Percentiles rank a stretch among this genome's conserved stretches.
These are phyloP conservation scores for Drosophila yakuba DNA, from an alignment of 1,140 invertebrate species.

Conservation along the genomic window DNA sequence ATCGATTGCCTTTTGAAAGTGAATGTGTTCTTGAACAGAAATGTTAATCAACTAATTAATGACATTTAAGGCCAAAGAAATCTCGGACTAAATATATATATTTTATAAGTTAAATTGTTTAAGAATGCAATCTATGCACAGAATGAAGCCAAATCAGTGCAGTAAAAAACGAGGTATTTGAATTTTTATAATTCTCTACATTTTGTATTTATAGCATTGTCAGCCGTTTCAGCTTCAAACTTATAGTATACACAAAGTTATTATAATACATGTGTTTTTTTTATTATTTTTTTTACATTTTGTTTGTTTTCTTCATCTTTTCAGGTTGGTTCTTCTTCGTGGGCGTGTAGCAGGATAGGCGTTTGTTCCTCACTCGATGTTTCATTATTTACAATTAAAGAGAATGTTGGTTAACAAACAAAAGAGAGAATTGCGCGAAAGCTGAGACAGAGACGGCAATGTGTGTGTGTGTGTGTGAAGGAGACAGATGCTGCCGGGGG, in stretches of 20 bases:
- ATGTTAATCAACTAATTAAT: background rate
- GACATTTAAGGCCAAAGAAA: background rate
- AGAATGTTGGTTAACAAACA: slow-evolving; percentile 54
- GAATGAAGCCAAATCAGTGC: too few relatives aligned
- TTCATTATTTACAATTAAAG: slow-evolving; percentile 71
- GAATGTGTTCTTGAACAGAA: slow-evolving; percentile 9
- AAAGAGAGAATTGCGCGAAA: slow-evolving; percentile 71
- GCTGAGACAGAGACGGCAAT: slow-evolving; percentile 65
- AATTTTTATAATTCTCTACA: slow-evolving; percentile 79
- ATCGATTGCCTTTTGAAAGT: slow-evolving; percentile 14
- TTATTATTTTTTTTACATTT: slow-evolving; percentile 44
- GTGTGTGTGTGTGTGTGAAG: slow-evolving; percentile 17
- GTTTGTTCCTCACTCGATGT: slow-evolving; percentile 36
- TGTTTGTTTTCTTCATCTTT: slow-evolving; percentile 42
- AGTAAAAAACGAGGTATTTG: slow-evolving; percentile 15
- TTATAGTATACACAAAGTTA: slow-evolving; percentile 74
- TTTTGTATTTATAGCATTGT: slow-evolving; percentile 82
- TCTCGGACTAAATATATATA: too few relatives aligned
- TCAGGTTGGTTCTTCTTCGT: slow-evolving; percentile 56
- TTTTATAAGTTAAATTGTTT: too few relatives aligned
- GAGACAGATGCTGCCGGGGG: slow-evolving; percentile 39
- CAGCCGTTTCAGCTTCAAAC: slow-evolving; percentile 70
- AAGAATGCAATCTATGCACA: background rate
- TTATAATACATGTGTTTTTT: slow-evolving; percentile 71
- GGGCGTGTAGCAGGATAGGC: slow-evolving; percentile 70